These are phyloP conservation scores for Danaus melanippus DNA, from an alignment of 1,140 invertebrate species.

Conservation along the genomic window DNA sequence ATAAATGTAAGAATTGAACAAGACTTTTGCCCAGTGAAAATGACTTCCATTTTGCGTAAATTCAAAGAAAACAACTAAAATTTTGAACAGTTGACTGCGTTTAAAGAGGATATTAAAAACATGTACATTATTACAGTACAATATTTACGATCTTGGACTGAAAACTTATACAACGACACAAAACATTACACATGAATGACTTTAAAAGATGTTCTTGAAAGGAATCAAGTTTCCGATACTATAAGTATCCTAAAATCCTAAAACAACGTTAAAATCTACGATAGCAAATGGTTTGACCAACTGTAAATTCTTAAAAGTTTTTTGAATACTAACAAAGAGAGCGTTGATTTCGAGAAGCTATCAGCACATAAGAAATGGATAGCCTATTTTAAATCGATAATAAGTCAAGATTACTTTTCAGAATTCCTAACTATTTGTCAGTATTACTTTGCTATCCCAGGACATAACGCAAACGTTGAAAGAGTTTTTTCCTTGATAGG, in stretches of 20 bases:
- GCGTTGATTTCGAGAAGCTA: conserved; percentile 8
- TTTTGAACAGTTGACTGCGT: no score
- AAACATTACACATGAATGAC: no score
- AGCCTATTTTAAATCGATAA: conserved; percentile 11
- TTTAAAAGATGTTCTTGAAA: background rate
- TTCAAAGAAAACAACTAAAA: no score
- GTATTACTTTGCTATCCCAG: conserved; percentile 9
- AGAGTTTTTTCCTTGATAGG: no score
- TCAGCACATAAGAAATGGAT: conserved; percentile 9
- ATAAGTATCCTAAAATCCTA: conserved; percentile 8
- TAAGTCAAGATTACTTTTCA: conserved; percentile 8
- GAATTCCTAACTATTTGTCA: conserved; percentile 10
- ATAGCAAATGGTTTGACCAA: conserved; percentile 10
- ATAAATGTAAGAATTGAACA: no score
- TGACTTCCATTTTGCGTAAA: no score
- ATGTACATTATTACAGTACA: no score
- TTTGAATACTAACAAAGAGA: conserved; percentile 11
- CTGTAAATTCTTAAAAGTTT: conserved; percentile 10
- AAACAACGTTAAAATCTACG: conserved; percentile 7
- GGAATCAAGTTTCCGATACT: conserved; percentile 10
- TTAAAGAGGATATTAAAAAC: no score
- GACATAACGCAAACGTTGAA: no score
- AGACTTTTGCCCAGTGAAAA: no score
- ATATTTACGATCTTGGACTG: no score
- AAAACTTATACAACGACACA: no score